Percentiles rank a stretch among this genome's conserved stretches.
These are phyloP conservation scores for Macroramphosus scolopax DNA, from an alignment of 2,797 vertebrate genomes.

Conservation along the genomic window DNA sequence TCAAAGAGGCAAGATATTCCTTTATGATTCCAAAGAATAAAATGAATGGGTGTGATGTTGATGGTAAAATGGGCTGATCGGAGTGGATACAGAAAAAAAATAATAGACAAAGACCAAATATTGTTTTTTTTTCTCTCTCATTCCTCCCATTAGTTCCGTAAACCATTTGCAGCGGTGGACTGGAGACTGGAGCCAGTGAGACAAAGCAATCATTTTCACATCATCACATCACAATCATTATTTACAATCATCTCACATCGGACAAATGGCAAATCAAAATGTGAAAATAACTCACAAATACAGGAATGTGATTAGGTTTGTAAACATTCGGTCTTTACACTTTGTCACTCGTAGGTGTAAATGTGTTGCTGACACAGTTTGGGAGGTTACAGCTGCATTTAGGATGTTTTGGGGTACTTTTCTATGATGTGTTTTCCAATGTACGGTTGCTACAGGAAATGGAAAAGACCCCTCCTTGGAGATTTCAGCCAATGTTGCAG, in stretches of 20 bases:
- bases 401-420: too few species aligned
- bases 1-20: neutral
- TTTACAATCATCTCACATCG: neutral
- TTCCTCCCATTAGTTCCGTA: neutral
- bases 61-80: neutral
- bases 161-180: neutral
- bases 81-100: constrained; percentile 1
- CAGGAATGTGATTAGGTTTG: neutral
- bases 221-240: neutral
- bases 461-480: neutral
- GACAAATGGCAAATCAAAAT: neutral
- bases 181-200: neutral
- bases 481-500: neutral
- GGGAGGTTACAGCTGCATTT: too few species aligned
- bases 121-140: neutral
- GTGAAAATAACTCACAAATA: neutral
- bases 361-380: too few species aligned
- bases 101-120: too few species aligned
- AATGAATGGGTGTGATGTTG: neutral
- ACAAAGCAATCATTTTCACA: neutral
- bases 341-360: too few species aligned
- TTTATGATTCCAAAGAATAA: neutral
- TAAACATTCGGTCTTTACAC: too few species aligned
- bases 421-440: neutral
- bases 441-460: neutral